Evolutionary conservation across 1,140 invertebrate genomes (phyloP), one percentile per base, ranked within the genome.

Genomic region (Cardiocondyla obscurior): DNA sequence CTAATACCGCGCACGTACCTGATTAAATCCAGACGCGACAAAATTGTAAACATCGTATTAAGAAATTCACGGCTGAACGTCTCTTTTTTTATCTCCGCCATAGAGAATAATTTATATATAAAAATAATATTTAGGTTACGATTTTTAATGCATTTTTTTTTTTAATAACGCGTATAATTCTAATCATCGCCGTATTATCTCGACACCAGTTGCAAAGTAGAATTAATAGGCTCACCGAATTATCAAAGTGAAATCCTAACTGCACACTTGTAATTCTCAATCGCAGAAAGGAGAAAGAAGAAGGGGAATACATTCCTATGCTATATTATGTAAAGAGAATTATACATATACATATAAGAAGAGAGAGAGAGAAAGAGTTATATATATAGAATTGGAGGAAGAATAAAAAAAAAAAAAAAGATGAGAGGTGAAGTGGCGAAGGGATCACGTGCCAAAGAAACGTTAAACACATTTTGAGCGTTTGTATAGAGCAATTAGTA

Each of bases 401-500:
- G 10, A 33, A 39, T 39, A 55, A 25, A 30, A 12, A 39, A 51
- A 53, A 82, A 39, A 55, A 51, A 65, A 36, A 19, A 73, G 30
- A n/a, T n/a, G n/a, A n/a, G 16, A 58, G 53, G 44, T 58, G 14
- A 53, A 30, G 42, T 60, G 69, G 39, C 64, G 36, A 73, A 83
- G 70, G 76, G 62, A 77, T 83, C 85, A 87, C 88, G 90, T 88
- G 88, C 82, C 90, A 85, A 88, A 88, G 86, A 90, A 90, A 90
- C 87, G 86, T 90, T 92, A 90, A 91, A 88, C 87, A 90, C 83
- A 88, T 90, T 92, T 89, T 76, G 82, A 87, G 82, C 87, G 90
- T 90, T 90, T 91, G 90, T 92, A 91, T 90, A 84, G 89, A 88
- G 90, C 89, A 92, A 91, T 93, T 93, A 92, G 90, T 92, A 92